Conservation (phyloP, 2,113 vertebrate genomes). For the Carlito syrichta region DNA sequence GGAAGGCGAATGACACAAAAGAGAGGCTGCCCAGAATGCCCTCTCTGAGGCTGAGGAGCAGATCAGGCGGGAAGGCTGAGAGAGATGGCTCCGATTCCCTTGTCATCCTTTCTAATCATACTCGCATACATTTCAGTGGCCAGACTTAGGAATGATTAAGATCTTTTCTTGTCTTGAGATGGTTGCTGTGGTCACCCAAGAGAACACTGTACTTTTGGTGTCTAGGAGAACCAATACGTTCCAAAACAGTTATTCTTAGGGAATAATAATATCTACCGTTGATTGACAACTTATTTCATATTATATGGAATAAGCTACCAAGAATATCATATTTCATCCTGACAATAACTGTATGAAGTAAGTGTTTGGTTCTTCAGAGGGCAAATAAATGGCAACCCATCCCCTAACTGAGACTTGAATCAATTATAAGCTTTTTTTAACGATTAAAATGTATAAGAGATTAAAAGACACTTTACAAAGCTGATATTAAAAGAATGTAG, state of each 20-base stretch:
- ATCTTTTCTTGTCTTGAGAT: background rate
- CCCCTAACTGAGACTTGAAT: background rate
- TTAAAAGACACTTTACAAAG: background rate
- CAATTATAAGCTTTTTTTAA: background rate
- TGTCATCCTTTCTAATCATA: background rate
- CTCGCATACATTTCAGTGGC: background rate
- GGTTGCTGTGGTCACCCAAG: background rate
- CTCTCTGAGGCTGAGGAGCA: slow-evolving; percentile 78
- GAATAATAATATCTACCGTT: background rate
- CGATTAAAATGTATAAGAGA: background rate
- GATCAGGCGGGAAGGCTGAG: slow-evolving; percentile 75
- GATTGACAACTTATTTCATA: background rate
- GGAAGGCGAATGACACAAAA: slow-evolving; percentile 85
- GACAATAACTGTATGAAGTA: background rate
- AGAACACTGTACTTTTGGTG: background rate
- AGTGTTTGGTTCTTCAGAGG: background rate
- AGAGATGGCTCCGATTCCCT: background rate
- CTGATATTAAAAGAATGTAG: background rate
- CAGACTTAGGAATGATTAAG: background rate
- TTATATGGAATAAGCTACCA: background rate
- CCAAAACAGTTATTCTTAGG: background rate
- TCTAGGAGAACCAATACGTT: background rate
- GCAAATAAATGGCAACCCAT: background rate
- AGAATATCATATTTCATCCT: background rate
- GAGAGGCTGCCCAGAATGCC: slow-evolving; percentile 77